These are phyloP conservation scores for Falco punctatus DNA, from an alignment of 2,113 vertebrate genomes.

Conservation along the genomic window DNA sequence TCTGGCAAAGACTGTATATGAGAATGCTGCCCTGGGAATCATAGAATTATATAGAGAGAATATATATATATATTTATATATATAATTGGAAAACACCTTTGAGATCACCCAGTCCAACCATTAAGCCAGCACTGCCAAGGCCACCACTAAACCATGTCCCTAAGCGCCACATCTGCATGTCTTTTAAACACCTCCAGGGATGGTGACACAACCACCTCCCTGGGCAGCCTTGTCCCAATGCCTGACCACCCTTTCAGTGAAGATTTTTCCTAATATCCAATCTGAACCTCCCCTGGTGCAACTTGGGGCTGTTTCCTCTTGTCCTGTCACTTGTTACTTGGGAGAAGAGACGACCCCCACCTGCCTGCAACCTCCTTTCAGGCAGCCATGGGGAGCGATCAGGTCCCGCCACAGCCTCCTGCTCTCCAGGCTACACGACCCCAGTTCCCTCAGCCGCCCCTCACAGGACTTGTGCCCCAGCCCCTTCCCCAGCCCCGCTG, in stretches of 20 bases:
- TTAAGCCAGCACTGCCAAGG: neutral
- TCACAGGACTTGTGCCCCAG: neutral
- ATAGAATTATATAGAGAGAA: neutral
- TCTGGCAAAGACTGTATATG: neutral
- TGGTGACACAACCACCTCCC: neutral
- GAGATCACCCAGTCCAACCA: neutral
- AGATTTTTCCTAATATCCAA: neutral
- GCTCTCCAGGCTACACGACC: neutral
- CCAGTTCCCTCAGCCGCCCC: neutral
- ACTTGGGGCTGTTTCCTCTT: neutral
- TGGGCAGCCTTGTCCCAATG: neutral
- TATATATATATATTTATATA: too few species aligned
- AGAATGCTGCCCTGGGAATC: neutral
- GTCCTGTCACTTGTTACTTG: rapidly evolving
- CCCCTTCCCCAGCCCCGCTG: neutral
- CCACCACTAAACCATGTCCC: neutral
- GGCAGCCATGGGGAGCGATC: neutral
- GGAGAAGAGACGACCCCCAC: neutral
- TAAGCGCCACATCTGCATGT: neutral
- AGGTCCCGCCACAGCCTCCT: neutral
- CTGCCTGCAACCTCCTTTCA: neutral
- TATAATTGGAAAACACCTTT: neutral
- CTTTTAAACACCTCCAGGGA: neutral
- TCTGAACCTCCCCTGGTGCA: neutral
- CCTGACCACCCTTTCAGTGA: neutral